Conservation (phyloP, 2,113 vertebrate species). For the Labeo rohita region DNA sequence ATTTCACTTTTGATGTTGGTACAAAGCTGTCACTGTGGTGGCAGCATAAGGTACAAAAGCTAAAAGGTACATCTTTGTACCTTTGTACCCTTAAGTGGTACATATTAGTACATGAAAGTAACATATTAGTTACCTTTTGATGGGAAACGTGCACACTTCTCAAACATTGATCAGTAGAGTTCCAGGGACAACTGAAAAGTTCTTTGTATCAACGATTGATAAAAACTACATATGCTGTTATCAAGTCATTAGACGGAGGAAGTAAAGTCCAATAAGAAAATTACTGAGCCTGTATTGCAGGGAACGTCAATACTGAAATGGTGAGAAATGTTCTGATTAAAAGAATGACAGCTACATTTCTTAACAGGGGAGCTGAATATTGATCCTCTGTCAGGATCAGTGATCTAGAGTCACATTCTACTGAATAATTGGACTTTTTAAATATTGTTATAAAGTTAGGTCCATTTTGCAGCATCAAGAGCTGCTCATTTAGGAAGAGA, state of each 20-base stretch:
- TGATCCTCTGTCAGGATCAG: slow-evolving; percentile 9
- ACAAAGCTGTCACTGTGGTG: too few relatives aligned
- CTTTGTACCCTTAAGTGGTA: too few relatives aligned
- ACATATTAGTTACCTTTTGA: too few relatives aligned
- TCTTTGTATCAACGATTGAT: background rate
- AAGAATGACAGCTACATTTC: background rate
- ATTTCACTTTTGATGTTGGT: background rate
- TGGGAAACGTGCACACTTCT: background rate
- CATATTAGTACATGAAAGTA: too few relatives aligned
- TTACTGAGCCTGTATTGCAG: background rate
- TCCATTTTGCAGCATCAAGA: background rate
- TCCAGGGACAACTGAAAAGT: background rate
- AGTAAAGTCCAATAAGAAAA: slow-evolving; percentile 11
- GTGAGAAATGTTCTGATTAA: slow-evolving; percentile 31
- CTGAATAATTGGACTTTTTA: background rate
- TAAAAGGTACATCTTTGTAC: too few relatives aligned
- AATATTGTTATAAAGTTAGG: background rate
- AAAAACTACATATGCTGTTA: background rate
- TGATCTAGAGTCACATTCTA: background rate
- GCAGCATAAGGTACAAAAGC: too few relatives aligned
- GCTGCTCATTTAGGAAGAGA: too few relatives aligned
- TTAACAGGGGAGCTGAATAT: background rate
- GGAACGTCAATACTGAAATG: slow-evolving; percentile 21
- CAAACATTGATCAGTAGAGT: background rate
- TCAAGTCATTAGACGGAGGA: slow-evolving; percentile 14